Conservation (phyloP, 2,797 vertebrate genomes). For the Danio jaintianensis region DNA sequence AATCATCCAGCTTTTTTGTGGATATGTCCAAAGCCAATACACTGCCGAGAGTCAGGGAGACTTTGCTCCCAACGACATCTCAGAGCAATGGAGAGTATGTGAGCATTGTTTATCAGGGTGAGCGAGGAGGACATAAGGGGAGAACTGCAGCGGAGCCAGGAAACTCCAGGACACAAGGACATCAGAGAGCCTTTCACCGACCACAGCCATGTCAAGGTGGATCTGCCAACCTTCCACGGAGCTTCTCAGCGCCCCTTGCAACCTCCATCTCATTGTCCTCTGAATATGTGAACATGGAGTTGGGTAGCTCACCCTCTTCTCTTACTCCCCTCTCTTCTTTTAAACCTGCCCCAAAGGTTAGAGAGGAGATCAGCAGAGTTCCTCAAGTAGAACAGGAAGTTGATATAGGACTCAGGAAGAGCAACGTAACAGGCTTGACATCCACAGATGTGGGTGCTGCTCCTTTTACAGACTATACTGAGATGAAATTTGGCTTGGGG, state of each 20-base stretch:
- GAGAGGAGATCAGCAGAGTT: constrained; percentile 66
- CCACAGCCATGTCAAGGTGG: constrained; percentile 72
- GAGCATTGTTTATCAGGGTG: constrained; percentile 76
- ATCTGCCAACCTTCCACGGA: constrained; percentile 77
- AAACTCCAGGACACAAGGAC: constrained; percentile 70
- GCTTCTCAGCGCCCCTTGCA: constrained; percentile 80
- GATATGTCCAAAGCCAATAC: constrained; percentile 84
- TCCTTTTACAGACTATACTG: constrained; percentile 66
- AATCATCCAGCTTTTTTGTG: constrained; percentile 73
- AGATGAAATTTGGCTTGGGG: constrained; percentile 65
- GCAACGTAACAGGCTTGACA: constrained; percentile 61
- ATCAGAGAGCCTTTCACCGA: constrained; percentile 70
- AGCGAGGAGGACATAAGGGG: constrained; percentile 60
- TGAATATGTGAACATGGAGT: constrained; percentile 78
- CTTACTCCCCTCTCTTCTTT: constrained; percentile 72
- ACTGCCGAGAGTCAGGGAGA: constrained; percentile 80
- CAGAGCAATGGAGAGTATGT: constrained; percentile 82
- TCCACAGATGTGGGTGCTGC: constrained; percentile 57
- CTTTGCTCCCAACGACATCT: constrained; percentile 70
- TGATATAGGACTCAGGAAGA: constrained; percentile 66
- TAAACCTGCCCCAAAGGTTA: constrained; percentile 68
- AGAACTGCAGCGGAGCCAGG: constrained; percentile 60
- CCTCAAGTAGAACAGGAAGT: constrained; percentile 70
- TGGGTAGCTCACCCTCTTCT: constrained; percentile 69
- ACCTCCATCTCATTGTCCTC: constrained; percentile 67